phyloP scores from a whole-genome alignment of 2,113 vertebrate genomes.

The Phyllopteryx taeniolatus region DNA sequence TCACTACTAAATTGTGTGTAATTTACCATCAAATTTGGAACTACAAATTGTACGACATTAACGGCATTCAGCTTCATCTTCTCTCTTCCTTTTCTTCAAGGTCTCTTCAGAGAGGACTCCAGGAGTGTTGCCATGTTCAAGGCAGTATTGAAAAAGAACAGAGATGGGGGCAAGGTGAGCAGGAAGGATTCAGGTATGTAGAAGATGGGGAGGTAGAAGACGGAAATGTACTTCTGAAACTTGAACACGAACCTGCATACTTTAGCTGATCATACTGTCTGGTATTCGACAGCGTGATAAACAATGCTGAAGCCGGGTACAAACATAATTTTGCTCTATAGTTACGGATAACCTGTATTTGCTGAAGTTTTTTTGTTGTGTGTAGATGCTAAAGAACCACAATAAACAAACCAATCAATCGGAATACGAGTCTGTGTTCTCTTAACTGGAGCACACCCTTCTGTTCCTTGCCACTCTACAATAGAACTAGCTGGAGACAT shows the following conservation, averaged over 20 bases:
- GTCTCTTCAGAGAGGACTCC: slow-evolving; percentile 41
- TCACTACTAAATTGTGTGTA: background rate
- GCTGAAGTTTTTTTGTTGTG: too few species aligned
- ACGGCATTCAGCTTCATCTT: background rate
- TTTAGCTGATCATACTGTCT: background rate
- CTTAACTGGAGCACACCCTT: too few species aligned
- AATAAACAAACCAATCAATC: too few species aligned
- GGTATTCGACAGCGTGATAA: background rate
- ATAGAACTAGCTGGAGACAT: too few species aligned
- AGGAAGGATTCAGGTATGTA: slow-evolving; percentile 90
- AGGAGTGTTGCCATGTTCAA: slow-evolving; percentile 84
- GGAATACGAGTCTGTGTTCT: too few species aligned
- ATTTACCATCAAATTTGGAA: background rate
- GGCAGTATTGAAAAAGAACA: slow-evolving; percentile 94
- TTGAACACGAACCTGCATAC: background rate
- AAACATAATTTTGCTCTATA: too few species aligned
- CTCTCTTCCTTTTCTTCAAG: slow-evolving; percentile 41
- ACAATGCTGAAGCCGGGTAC: background rate
- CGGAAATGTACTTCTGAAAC: background rate
- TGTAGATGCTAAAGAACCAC: too few species aligned
- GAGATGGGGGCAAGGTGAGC: slow-evolving; percentile 88
- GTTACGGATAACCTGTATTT: too few species aligned
- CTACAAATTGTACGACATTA: background rate
- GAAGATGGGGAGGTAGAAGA: slow-evolving; percentile 9
- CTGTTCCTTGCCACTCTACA: too few species aligned